These are phyloP conservation scores for Pelochelys cantorii DNA, from an alignment of 2,797 vertebrate species.

Conservation along the genomic window DNA sequence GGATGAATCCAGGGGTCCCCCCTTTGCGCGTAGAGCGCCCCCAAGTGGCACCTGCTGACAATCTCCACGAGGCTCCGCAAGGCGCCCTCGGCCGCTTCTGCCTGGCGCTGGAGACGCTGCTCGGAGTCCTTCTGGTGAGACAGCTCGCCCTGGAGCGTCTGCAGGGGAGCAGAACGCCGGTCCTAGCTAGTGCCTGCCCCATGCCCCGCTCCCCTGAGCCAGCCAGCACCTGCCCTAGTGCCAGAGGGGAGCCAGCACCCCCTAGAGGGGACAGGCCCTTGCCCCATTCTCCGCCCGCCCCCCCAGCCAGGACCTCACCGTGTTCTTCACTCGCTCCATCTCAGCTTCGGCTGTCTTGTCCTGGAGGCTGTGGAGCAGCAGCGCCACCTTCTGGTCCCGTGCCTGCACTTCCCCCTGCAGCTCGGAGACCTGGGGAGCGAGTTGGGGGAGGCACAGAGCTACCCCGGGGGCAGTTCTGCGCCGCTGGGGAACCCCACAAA, in stretches of 20 bases:
- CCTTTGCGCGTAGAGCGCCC: too few species aligned
- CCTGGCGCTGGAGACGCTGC: constrained; percentile 64
- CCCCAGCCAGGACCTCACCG: constrained; percentile 79
- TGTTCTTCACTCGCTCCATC: constrained; percentile 84
- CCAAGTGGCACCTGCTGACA: constrained; percentile 76
- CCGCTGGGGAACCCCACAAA: too few species aligned
- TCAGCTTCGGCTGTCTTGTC: constrained; percentile 88
- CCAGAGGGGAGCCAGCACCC: too few species aligned
- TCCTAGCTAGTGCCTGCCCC: neutral
- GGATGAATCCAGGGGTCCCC: neutral
- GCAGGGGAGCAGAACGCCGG: neutral
- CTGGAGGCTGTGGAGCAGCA: constrained; percentile 85
- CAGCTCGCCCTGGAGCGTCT: constrained; percentile 82
- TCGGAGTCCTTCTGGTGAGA: constrained; percentile 64
- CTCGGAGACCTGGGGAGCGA: constrained; percentile 59
- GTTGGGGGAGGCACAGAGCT: neutral
- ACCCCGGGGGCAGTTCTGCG: too few species aligned
- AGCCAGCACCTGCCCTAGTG: too few species aligned
- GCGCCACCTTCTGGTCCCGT: constrained; percentile 78
- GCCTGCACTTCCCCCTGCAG: constrained; percentile 79
- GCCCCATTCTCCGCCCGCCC: too few species aligned
- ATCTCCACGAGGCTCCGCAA: constrained; percentile 70
- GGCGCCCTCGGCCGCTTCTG: constrained; percentile 70
- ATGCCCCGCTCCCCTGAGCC: neutral
- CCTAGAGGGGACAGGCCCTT: too few species aligned